These are phyloP conservation scores for Pantala flavescens DNA, from an alignment of 1,140 invertebrate species.

Conservation along the genomic window DNA sequence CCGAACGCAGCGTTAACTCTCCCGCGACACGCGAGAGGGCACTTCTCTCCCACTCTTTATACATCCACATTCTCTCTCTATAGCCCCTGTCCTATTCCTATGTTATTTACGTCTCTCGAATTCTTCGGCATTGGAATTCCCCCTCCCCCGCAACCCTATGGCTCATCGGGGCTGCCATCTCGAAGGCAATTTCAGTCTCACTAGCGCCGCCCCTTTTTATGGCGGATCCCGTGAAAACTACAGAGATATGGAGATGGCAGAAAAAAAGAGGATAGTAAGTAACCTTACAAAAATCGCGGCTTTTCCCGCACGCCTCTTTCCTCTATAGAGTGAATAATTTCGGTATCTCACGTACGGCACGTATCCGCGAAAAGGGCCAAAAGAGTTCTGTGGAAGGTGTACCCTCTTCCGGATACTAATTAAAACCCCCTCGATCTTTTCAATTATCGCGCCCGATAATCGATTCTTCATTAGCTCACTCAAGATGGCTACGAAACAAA, in stretches of 20 bases:
- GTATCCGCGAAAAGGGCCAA: no score
- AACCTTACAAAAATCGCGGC: background rate
- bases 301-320: background rate
- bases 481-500: no score
- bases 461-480: no score
- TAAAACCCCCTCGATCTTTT: no score
- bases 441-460: no score
- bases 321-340: background rate
- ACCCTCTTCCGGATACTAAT: no score
- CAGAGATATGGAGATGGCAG: background rate
- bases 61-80: background rate
- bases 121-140: no score
- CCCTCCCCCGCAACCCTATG: background rate
- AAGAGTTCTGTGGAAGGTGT: no score
- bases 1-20: background rate
- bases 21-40: background rate
- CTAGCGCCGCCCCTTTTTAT: background rate
- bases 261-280: background rate
- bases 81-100: background rate
- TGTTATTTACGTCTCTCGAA: no score
- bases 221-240: background rate
- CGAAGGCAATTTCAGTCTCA: background rate
- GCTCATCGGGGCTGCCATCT: background rate
- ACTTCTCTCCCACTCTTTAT: background rate
- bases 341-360: background rate